Base-by-base conservation (phyloP, 2,113 vertebrate genomes). In the Pundamilia nyererei region DNA sequence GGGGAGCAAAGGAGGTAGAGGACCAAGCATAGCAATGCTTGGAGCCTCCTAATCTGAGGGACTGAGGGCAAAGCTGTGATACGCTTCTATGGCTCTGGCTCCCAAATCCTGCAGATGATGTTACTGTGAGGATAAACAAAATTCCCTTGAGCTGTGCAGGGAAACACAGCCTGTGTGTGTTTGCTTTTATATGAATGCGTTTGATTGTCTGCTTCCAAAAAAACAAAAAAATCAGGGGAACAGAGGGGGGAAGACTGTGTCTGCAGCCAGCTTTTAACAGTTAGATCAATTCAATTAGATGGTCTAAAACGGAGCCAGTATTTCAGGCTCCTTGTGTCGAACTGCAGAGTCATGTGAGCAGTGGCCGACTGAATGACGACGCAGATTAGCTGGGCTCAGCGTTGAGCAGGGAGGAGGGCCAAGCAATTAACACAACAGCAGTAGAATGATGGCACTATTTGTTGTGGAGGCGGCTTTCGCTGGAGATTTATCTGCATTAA, bases 251-350 rank as follows among this genome's bases (percentile, higher is more conserved):
- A 29, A 80, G 13, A 82, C 79, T 51, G 58, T 45, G 58, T 84
- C 91, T 55, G 89, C 83, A 82, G 87, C 91, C 90, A 91, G 91
- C 80, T 86, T 89, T 81, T 84, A 92, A 89, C 93, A 86, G 87
- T 87, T 60, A 85, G 81, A 93, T 93, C 92, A 90, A 85, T 93
- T 94, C 90, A 93, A 94, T 94, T 94, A 92, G 89, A 91, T 87
- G 14, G 84, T 93, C 84, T 92, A 70, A 89, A 90, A 93, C 40
- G 68, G 91, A 94, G 94, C 88, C 91, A 90, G 91, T 90, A 82
- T 90, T 90, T 83, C 87, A 89, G 93, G 86, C 94, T 93, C 77
- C 90, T 88, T 70, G 80, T 87, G 91, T 26, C 77, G 58, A 82
- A 81, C 80, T 87, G 86, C 77, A 79, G 83, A 42, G 49, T 91